Evolutionary conservation across 2,113 vertebrate species (phyloP), one percentile per base, ranked within the genome.

Genomic region (Cyprinodon variegatus): DNA sequence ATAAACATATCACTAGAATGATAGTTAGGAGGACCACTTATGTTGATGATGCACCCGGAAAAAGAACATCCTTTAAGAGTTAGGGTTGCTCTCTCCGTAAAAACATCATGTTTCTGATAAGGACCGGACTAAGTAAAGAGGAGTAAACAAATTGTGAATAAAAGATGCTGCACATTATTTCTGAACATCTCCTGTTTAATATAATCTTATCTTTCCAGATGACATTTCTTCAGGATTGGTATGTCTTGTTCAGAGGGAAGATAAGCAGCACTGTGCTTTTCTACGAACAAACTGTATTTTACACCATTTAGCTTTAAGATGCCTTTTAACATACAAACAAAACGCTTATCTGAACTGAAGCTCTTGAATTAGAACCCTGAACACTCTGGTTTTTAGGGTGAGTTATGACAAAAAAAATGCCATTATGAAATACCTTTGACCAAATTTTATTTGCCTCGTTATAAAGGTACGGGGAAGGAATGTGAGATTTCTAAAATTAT

Each of bases 131-230:
- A 29, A 29, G 29, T 29, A 29, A 29, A 29, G 29, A 29, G 29
- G 29, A 29, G 29, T 29, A 29, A 29, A 29, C 29, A 29, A 29
- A 29, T 29, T 29, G 29, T 29, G 29, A 2, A 29, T 29, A 29
- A 29, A 29, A 29, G 29, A 29, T 29, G 29, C 29, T 1, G 29
- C 29, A 29, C 29, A 29, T 29, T 29, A 29, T 29, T 29, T 29
- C 67, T 50, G 37, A 74, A 65, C 61, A 74, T 63, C 29, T 67
- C 0, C 68, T 67, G 64, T 72, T 75, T 3, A 40, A 12, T 37
- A 39, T 15, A 45, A 4, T 63, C 29, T 29, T 29, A 29, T 29
- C 29, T 29, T 29, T 29, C 29, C 29, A 29, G 29, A 29, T 29
- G 29, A 29, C 29, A 29, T 29, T 29, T 29, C 29, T 29, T 29